Base-by-base conservation (phyloP, 2,888 invertebrate genomes). In the Phymatocera aterrima region DNA sequence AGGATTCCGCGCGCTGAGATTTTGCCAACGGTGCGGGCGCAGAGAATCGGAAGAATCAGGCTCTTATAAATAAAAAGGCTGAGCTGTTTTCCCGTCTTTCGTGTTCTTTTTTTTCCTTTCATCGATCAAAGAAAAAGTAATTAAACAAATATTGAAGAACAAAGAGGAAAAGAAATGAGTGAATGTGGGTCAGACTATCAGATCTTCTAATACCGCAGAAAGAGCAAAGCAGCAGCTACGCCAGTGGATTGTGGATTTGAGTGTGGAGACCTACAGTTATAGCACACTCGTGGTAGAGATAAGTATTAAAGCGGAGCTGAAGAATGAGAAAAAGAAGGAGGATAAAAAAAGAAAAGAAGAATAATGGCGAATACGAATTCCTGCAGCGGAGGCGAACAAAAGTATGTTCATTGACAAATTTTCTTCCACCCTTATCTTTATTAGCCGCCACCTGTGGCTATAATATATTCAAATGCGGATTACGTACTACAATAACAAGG, bases 1-100 rank as follows among this genome's bases (percentile, higher is more conserved):
- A 46, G 65, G 64, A 77, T 77, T 77, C 48, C 57, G 51, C 40
- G 74, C 54, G 37, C 74, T 6, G 34, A 54, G 75, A 57, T 75
- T 54, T 54, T 48, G n/a, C 64, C 78, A 43, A 12, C 12, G 40
- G 54, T 68, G 65, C 51, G n/a, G n/a, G n/a, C n/a, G n/a, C n/a
- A n/a, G n/a, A 70, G 51, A 70, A 68, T 15, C 46, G 15, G 15
- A n/a, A 12, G 8, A 68, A 21, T 21, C 6, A 4, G 24, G 24
- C 15, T 48, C 21, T 34, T 74, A 24, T 65, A 46, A 10, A 21
- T 21, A 51, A 21, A 21, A 8, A 10, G n/a, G n/a, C 8, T 40
- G 4, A 40, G 4, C 40, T n/a, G 4, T 34, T 51, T 51, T 51
- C n/a, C 15, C n/a, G 15, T 18, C n/a, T 40, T 18, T 78, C 31